phyloP scores from a whole-genome alignment of 2,113 vertebrate species.

The Turnix velox region DNA sequence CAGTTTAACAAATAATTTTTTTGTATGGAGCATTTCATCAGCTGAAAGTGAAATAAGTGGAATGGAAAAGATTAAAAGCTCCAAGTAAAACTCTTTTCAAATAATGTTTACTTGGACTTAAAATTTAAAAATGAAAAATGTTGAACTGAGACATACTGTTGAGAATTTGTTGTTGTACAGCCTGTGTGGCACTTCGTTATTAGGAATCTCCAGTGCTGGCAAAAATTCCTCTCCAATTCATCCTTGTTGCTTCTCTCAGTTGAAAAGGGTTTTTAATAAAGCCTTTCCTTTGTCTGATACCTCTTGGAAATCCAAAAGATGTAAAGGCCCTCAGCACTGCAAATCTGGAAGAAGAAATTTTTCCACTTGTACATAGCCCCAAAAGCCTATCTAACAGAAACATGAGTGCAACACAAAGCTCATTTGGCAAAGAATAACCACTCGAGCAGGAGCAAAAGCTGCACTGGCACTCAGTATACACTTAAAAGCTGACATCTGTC shows the following conservation, averaged over 20 bases:
- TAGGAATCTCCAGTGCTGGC: background rate
- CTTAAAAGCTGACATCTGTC: background rate
- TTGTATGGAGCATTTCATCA: background rate
- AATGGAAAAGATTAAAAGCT: background rate
- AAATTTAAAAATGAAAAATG: background rate
- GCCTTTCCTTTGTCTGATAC: background rate
- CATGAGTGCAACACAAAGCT: background rate
- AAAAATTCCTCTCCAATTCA: background rate
- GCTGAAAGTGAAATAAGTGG: background rate
- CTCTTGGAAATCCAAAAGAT: background rate
- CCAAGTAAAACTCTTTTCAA: background rate
- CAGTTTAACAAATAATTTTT: background rate
- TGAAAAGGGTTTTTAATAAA: background rate
- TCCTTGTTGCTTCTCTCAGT: background rate
- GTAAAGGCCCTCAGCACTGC: background rate
- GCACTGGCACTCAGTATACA: rapidly evolving
- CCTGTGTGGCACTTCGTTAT: background rate
- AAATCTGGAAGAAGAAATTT: background rate
- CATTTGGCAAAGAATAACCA: background rate
- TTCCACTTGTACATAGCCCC: background rate
- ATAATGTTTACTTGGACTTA: background rate
- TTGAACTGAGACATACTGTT: background rate
- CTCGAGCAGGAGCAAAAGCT: background rate
- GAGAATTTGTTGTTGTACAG: background rate
- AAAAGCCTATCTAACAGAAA: background rate